These are phyloP conservation scores for Pholis gunnellus DNA, from an alignment of 2,113 vertebrate genomes.

Conservation along the genomic window DNA sequence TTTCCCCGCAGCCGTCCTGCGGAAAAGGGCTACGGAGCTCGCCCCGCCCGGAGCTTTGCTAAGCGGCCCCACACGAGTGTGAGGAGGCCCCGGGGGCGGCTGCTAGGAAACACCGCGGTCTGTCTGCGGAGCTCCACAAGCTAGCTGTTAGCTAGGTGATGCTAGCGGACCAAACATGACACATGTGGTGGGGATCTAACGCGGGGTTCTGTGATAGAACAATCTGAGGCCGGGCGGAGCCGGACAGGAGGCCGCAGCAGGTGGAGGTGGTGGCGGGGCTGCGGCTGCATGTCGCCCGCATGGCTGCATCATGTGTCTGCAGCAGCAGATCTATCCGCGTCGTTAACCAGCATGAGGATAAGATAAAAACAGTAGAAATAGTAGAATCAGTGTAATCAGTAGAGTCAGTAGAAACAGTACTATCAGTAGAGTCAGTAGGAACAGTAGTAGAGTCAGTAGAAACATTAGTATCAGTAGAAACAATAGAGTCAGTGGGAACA, in stretches of 20 bases:
- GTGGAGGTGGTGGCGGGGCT: constrained; percentile 14
- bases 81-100: constrained; percentile 25
- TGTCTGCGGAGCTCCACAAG: constrained; percentile 10
- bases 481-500: too few species aligned
- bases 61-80: constrained; percentile 20
- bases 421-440: too few species aligned
- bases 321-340: constrained; percentile 17
- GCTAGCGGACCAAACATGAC: neutral
- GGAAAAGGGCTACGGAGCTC: constrained; percentile 8
- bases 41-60: neutral
- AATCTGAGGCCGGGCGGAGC: neutral
- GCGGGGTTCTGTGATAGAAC: too few species aligned
- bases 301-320: constrained; percentile 70
- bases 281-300: constrained; percentile 64
- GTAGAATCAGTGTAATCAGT: too few species aligned
- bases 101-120: constrained; percentile 66
- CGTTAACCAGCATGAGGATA: too few species aligned
- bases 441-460: too few species aligned
- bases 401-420: too few species aligned
- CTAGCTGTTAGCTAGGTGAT: constrained; percentile 7
- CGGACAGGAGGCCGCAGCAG: constrained; percentile 13
- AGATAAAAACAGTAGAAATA: too few species aligned
- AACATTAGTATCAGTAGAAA: too few species aligned
- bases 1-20: neutral
- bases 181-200: neutral